A percentile compares a stretch with the other conserved stretches of the same genome.
phyloP scores from a whole-genome alignment of 1,140 invertebrate genomes.

The Nixonia krombeini region DNA sequence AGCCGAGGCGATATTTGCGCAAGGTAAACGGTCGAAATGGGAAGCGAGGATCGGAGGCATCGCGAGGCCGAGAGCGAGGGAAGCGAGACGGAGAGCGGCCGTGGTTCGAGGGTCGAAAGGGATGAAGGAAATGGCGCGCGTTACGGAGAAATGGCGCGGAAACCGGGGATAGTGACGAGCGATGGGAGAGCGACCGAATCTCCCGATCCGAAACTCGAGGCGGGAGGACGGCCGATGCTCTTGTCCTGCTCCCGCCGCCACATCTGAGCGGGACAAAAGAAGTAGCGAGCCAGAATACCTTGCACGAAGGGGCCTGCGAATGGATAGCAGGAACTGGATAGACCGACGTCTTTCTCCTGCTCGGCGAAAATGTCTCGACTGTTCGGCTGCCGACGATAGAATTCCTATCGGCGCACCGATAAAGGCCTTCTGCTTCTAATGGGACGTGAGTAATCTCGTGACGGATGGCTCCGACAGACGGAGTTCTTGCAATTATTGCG shows the following conservation, averaged over 20 bases:
- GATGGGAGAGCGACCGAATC: conserved; percentile 63
- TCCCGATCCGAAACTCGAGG: conserved; percentile 63
- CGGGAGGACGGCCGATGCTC: conserved; percentile 58
- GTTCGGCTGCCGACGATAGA: conserved; percentile 44
- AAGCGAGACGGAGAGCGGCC: conserved; percentile 33
- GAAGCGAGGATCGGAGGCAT: conserved; percentile 63
- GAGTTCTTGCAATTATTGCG: background rate
- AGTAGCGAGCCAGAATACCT: conserved; percentile 62
- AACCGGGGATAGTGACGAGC: conserved; percentile 70
- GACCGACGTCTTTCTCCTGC: conserved; percentile 40
- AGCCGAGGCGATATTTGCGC: conserved; percentile 68
- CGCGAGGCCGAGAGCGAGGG: conserved; percentile 29
- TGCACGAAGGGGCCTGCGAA: conserved; percentile 43
- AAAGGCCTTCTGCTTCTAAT: conserved; percentile 68
- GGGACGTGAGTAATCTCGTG: conserved; percentile 64
- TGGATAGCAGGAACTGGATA: conserved; percentile 21
- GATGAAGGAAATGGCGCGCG: conserved; percentile 71
- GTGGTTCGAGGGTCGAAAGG: conserved; percentile 58
- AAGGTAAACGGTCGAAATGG: conserved; percentile 70
- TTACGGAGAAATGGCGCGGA: conserved; percentile 72
- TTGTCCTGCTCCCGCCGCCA: conserved; percentile 39
- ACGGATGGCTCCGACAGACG: conserved; percentile 12
- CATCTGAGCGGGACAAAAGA: conserved; percentile 61
- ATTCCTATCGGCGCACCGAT: conserved; percentile 60
- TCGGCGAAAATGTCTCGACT: conserved; percentile 33